Evolutionary conservation across 2,888 invertebrate species (phyloP), one percentile per base, ranked within the genome.

Genomic region (Eurytoma adleriae): DNA sequence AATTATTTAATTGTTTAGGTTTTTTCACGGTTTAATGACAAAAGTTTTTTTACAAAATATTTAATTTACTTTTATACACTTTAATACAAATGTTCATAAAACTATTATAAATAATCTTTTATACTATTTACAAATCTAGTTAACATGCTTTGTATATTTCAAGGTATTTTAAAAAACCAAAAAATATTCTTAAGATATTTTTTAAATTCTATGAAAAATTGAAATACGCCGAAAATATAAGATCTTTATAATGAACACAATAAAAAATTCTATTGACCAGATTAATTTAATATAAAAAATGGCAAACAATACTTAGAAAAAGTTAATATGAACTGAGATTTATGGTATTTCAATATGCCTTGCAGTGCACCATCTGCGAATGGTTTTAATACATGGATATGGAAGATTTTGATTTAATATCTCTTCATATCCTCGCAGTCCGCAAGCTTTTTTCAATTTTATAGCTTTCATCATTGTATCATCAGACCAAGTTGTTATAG

Each of bases 381-480:
- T 78, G 54, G 81, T 81, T 66, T 78, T 30, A 16, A 81, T 71
- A 10, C 78, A 78, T 20, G 81, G 81, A 27, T 78, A 50, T 16
- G 81, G 81, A 66, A 81, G 54, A 70, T 75, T 74, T 57, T 81
- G 81, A 18, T 54, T 74, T 20, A 81, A 59, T 66, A 81, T 78
- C 66, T 81, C 81, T 71, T 81, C 74, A 54, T 81, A 81, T 5
- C 81, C 81, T 20, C 78, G 76, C 2, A 66, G 78, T 48, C 81
- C 81, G 75, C 81, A 81, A 24, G 66, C 78, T 56, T 78, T 30
- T 61, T 81, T 81, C 27, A 81, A 67, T 52, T 74, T 81, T 13
- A 81, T 50, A 14, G 81, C 81, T 30, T 81, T 81, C 78, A 78
- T 67, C 78, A 81, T 81, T 57, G 81, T 81, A 67, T 78, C 75